These are phyloP conservation scores for Ips nitidus DNA, from an alignment of 1,140 invertebrate species.

Conservation along the genomic window DNA sequence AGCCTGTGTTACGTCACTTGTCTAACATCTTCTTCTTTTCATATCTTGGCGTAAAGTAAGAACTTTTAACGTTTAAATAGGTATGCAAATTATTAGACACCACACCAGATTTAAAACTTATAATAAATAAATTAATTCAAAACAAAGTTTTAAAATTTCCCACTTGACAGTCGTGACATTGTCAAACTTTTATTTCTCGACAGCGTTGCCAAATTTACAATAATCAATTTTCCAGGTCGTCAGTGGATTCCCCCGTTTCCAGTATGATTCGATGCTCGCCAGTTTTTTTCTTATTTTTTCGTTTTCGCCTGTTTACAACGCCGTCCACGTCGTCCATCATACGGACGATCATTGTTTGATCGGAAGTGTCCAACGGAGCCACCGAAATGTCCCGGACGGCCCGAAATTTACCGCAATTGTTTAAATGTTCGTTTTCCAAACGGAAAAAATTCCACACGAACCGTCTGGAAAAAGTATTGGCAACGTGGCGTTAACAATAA, in stretches of 20 bases:
- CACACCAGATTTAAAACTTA: too few relatives aligned
- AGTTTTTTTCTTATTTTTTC: conserved; percentile 52
- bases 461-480: conserved; percentile 61
- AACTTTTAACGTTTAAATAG: too few relatives aligned
- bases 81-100: too few relatives aligned
- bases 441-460: conserved; percentile 99
- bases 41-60: too few relatives aligned
- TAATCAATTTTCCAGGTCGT: conserved; percentile 48
- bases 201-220: too few relatives aligned
- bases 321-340: conserved; percentile 97
- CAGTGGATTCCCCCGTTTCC: conserved; percentile 54
- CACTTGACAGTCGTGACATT: too few relatives aligned
- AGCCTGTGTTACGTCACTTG: too few relatives aligned
- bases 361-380: conserved; percentile 91
- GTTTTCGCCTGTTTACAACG: conserved; percentile 72
- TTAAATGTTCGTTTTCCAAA: conserved; percentile 98
- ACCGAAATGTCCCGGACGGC: conserved; percentile 98
- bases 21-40: too few relatives aligned
- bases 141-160: too few relatives aligned
- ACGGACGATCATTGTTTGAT: conserved; percentile 84
- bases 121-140: too few relatives aligned
- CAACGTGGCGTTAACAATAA: conserved; percentile 4
- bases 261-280: conserved; percentile 46
- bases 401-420: conserved; percentile 99
- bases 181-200: too few relatives aligned